These are phyloP conservation scores for Mixornis gularis DNA, from an alignment of 2,113 vertebrate genomes.

Conservation along the genomic window DNA sequence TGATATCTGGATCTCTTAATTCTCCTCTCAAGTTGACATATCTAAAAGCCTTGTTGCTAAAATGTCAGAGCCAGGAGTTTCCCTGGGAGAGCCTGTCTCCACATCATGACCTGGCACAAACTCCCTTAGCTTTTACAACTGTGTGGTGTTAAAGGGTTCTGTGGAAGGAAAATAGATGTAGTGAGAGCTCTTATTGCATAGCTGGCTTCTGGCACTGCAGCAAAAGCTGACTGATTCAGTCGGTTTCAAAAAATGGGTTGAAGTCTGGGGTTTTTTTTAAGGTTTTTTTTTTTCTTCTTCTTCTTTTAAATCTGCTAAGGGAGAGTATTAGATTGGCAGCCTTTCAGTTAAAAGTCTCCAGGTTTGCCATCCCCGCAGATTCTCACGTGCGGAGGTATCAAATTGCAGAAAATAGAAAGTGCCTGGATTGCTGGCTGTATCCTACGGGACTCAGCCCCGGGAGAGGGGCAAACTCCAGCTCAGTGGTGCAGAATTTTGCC, in stretches of 20 bases:
- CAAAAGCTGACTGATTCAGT: not conserved
- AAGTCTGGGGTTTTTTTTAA: not conserved
- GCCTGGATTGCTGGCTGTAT: accelerated
- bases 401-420: not conserved
- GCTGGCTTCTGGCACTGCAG: not conserved
- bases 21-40: not conserved
- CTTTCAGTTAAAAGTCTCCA: not conserved
- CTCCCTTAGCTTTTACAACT: conserved; percentile 30
- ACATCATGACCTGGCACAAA: conserved; percentile 40
- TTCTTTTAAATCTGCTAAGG: not conserved
- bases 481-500: not conserved
- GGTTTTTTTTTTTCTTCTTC: not conserved
- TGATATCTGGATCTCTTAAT: conserved; percentile 13
- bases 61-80: conserved; percentile 23
- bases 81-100: conserved; percentile 37
- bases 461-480: not conserved
- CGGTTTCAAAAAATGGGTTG: not conserved
- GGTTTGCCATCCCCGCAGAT: not conserved
- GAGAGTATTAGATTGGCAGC: not conserved
- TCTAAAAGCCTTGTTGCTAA: conserved; percentile 8
- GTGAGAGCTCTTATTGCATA: not conserved
- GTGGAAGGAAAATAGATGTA: conserved; percentile 9
- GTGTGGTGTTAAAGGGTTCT: not conserved
- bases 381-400: not conserved
- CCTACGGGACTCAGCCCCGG: not conserved